Conservation (phyloP, 1,140 invertebrate genomes). For the Spodoptera frugiperda region DNA sequence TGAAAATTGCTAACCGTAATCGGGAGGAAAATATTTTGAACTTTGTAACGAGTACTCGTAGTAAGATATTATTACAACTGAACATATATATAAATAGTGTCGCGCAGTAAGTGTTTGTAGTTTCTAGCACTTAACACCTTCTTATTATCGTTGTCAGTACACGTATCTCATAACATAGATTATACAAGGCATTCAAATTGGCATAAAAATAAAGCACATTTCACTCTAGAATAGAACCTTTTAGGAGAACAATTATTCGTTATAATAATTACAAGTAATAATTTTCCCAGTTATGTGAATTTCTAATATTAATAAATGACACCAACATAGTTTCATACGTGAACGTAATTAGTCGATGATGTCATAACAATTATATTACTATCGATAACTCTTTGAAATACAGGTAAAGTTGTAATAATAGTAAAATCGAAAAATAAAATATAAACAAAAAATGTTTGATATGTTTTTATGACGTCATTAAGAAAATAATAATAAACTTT, state of each 20-base stretch:
- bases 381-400: background rate
- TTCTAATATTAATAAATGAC: background rate
- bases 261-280: background rate
- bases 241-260: background rate
- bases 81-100: background rate
- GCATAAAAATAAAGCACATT: conserved; percentile 3
- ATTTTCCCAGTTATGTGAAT: background rate
- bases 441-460: background rate
- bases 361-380: conserved; percentile 3
- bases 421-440: background rate
- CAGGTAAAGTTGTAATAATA: background rate
- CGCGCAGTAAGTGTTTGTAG: background rate
- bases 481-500: conserved; percentile 29
- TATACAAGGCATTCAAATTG: conserved; percentile 13
- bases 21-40: background rate
- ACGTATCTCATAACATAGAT: conserved; percentile 22
- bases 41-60: background rate
- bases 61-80: too few species aligned
- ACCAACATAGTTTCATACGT: background rate
- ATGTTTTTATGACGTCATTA: conserved; percentile 20
- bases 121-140: conserved; percentile 37
- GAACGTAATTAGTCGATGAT: conserved; percentile 8
- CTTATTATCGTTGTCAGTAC: background rate
- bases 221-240: background rate
- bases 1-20: background rate